Evolutionary conservation across 30 jellyfish, hydroid and myxozoan species (phyloP), one percentile per base, ranked within the genome.

Genomic region (Aurelia aurita complex sp. Pacific): DNA sequence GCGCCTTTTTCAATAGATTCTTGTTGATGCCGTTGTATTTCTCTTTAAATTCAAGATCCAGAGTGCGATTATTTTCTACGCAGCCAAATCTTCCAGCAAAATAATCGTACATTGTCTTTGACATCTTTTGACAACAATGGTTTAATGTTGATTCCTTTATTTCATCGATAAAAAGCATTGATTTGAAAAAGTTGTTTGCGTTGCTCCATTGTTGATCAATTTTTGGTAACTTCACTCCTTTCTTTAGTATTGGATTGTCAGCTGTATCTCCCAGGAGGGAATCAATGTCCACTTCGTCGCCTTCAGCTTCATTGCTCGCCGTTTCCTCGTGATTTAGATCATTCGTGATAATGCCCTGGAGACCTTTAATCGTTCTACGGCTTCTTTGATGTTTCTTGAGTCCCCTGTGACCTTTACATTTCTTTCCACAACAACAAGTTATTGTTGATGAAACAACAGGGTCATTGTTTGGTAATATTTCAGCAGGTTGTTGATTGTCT

Each of bases 141-240:
- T 9, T 60, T 60, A 60, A 60, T 60, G 69, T 60, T 60, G 69
- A 60, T 60, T 60, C 69, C 69, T 60, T 60, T 60, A 60, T 60
- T 60, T 60, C 69, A 60, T 60, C 69, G 32, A 60, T 60, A 60
- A 60, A 60, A 60, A 60, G 69, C 69, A 60, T 9, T 60, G 69
- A 60, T 19, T 60, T 60, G 69, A 60, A 60, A 60, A 60, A 55
- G 67, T 55, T 55, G 67, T 55, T 55, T 55, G 67, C 67, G 13
- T 55, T 55, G 67, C 13, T 55, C 67, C 67, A 55, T 55, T 55
- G 67, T 55, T 17, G 67, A 55, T 55, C 67, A 55, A 13, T 55
- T 17, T 55, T 55, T 55, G 67, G 67, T 55, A 55, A 55, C 67
- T 55, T 55, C 67, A 55, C 67, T 55, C 17, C 67, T 55, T 55